Conservation (phyloP, 2,113 vertebrate species). For the Ciconia boyciana region DNA sequence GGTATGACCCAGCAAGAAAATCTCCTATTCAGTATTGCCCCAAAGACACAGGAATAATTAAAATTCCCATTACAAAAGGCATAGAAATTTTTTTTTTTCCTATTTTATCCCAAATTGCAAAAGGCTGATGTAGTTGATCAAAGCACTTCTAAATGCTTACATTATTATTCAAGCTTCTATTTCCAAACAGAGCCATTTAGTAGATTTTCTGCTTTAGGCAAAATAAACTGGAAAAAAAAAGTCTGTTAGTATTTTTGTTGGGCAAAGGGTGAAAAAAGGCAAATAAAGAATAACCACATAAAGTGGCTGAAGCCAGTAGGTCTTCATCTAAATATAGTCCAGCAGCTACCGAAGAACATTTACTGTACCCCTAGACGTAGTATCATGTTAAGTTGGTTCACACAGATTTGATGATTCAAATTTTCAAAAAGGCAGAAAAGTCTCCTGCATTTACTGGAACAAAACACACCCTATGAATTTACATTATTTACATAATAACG, state of each 20-base stretch:
- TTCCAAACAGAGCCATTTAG: slow-evolving; percentile 64
- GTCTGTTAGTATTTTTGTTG: neutral
- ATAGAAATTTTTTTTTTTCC: slow-evolving; percentile 12
- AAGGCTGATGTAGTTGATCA: slow-evolving; percentile 52
- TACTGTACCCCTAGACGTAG: neutral
- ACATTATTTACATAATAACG: neutral
- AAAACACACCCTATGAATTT: neutral
- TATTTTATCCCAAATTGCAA: slow-evolving; percentile 48
- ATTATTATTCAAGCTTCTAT: slow-evolving; percentile 62
- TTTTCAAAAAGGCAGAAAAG: neutral
- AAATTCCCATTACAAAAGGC: slow-evolving; percentile 56
- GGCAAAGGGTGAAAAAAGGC: neutral
- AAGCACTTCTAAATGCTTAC: slow-evolving; percentile 64
- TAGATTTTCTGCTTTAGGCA: slow-evolving; percentile 55
- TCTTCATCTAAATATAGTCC: neutral
- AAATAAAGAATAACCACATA: neutral
- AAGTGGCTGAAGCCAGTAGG: neutral
- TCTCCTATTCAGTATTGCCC: neutral
- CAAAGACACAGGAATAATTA: slow-evolving; percentile 30
- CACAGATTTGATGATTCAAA: neutral
- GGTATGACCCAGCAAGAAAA: neutral
- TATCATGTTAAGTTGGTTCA: neutral
- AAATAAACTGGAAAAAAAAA: neutral
- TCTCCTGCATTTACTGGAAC: neutral
- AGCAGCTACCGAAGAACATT: neutral